Evolutionary conservation across 2,113 vertebrate species (phyloP).

Genomic region (Oceanodroma tethys): DNA sequence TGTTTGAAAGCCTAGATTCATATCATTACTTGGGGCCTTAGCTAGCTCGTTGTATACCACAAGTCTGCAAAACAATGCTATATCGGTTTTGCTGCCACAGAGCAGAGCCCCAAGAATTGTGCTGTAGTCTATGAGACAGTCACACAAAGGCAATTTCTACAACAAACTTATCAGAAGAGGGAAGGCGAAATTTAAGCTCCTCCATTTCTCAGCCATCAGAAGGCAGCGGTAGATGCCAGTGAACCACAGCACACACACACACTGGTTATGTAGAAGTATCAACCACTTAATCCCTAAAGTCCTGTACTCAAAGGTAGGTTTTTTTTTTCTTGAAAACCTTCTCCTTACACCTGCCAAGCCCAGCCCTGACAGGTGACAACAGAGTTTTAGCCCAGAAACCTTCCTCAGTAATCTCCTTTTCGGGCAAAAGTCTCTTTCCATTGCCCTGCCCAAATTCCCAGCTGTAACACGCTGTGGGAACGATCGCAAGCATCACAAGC

Average conservation of each 20-base stretch:
- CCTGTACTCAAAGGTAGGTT: background rate
- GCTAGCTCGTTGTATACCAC: background rate
- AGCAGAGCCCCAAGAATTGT: background rate
- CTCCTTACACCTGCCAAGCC: background rate
- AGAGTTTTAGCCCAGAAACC: background rate
- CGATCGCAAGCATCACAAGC: background rate
- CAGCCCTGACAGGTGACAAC: background rate
- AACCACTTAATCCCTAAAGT: background rate
- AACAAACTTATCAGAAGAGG: background rate
- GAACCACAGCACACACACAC: background rate
- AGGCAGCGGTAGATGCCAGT: background rate
- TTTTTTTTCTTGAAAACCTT: background rate
- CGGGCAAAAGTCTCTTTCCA: background rate
- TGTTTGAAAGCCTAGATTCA: background rate
- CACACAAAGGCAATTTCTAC: background rate
- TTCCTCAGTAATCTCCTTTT: background rate
- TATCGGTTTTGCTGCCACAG: background rate
- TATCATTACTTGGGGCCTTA: background rate
- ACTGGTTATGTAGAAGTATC: background rate
- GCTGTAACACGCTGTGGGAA: background rate
- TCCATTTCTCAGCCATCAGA: background rate
- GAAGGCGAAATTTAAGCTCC: background rate
- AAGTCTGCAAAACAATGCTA: rapidly evolving
- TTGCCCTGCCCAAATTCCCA: background rate
- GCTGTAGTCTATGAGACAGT: background rate